Percentiles rank a stretch among this genome's conserved stretches.
Conservation (phyloP, 2,888 invertebrate genomes). For the Tineola bisselliella region DNA sequence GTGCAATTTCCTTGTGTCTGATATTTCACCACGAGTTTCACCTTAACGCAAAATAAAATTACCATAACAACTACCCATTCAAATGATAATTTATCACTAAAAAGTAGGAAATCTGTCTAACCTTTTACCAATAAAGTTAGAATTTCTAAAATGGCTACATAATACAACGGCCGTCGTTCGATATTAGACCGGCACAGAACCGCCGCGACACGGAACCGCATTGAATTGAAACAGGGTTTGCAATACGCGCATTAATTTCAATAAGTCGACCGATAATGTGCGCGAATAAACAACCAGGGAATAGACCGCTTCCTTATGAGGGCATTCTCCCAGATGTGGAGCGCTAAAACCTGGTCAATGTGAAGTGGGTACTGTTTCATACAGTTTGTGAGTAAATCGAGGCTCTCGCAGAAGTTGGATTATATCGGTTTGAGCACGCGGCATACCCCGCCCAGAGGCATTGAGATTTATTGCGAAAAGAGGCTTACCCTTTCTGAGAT, state of each 20-base stretch:
- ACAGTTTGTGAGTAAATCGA: not conserved
- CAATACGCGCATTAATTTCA: slow-evolving; percentile 16
- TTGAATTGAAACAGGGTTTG: slow-evolving; percentile 10
- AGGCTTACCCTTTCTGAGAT: slow-evolving; percentile 11
- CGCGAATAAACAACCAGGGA: slow-evolving; percentile 15
- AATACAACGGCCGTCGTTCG: not conserved
- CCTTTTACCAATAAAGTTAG: slow-evolving; percentile 6
- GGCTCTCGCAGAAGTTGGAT: slow-evolving; percentile 3
- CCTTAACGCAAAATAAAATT: not conserved
- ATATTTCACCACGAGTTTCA: not conserved
- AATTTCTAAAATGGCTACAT: slow-evolving; percentile 8
- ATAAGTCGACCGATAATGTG: slow-evolving; percentile 16
- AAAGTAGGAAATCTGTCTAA: slow-evolving; percentile 4
- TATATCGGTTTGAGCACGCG: not conserved
- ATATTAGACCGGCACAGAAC: not conserved
- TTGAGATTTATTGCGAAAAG: slow-evolving; percentile 14
- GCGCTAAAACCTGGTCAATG: slow-evolving; percentile 1
- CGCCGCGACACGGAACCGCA: slow-evolving; percentile 11
- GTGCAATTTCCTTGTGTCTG: not conserved
- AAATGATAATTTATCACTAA: slow-evolving; percentile 6
- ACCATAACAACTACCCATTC: slow-evolving; percentile 3
- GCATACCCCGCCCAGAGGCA: not conserved
- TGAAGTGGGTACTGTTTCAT: not conserved
- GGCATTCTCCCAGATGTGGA: slow-evolving; percentile 15
- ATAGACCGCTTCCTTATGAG: slow-evolving; percentile 16